Evolutionary conservation across 2,113 vertebrate genomes (phyloP).

Genomic region (Hypanus sabinus): DNA sequence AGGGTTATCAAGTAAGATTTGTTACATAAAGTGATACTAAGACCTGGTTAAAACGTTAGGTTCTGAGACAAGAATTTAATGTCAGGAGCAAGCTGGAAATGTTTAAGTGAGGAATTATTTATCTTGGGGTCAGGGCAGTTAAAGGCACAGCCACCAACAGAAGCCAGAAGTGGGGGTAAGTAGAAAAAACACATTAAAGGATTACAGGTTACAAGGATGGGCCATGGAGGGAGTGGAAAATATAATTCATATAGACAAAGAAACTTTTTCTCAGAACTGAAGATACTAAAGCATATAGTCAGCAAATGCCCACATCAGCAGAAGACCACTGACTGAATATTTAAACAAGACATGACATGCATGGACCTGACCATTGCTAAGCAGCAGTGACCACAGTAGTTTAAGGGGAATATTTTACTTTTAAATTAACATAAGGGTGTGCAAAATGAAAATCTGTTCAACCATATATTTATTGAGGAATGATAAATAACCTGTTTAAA

Average conservation of each 20-base stretch:
- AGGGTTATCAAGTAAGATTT: neutral
- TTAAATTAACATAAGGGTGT: conserved; percentile 25
- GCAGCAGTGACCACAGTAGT: neutral
- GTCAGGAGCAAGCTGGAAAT: neutral
- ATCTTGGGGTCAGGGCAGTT: neutral
- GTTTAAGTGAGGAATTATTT: neutral
- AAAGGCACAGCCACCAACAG: neutral
- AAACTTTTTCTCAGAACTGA: neutral
- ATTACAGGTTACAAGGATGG: neutral
- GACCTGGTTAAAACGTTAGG: neutral
- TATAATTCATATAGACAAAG: neutral
- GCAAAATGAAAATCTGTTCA: conserved; percentile 18
- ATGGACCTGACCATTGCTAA: neutral
- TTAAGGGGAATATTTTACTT: neutral
- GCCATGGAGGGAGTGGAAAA: neutral
- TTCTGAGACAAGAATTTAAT: neutral
- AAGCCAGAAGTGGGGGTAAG: neutral
- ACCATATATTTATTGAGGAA: conserved; percentile 10
- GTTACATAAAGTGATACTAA: neutral
- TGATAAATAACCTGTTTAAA: conserved; percentile 25
- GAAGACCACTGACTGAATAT: neutral
- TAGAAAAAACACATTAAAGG: neutral
- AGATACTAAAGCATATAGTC: neutral
- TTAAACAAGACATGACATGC: neutral
- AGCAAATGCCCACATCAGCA: neutral